Conservation (phyloP, 1,140 invertebrate species). For the Drosophila hydei region DNA sequence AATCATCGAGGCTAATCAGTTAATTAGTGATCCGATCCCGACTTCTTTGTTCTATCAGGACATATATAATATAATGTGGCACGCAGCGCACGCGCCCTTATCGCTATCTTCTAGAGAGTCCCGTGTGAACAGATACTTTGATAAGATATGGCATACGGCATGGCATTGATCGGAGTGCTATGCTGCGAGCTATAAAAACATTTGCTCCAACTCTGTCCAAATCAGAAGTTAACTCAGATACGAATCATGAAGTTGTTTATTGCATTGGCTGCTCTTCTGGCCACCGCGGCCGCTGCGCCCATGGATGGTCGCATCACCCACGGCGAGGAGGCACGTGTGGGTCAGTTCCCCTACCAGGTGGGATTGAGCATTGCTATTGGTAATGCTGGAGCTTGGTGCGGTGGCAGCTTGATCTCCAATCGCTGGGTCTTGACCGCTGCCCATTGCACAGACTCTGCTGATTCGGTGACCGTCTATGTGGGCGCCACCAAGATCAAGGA, state of each 20-base stretch:
- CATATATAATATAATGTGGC: neutral
- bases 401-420: conserved; percentile 71
- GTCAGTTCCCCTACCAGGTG: conserved; percentile 75
- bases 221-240: conserved; percentile 10
- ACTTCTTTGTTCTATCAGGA: neutral
- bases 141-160: conserved; percentile 19
- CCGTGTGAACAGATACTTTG: conserved; percentile 20
- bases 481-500: conserved; percentile 36
- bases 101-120: conserved; percentile 6
- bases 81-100: conserved; percentile 23
- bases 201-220: neutral
- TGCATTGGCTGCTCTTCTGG: conserved; percentile 38
- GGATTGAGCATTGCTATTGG: conserved; percentile 56
- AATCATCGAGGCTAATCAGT: conserved; percentile 8
- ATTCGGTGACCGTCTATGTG: conserved; percentile 45
- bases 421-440: conserved; percentile 71
- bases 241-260: conserved; percentile 48
- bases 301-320: conserved; percentile 65
- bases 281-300: conserved; percentile 29
- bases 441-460: conserved; percentile 58
- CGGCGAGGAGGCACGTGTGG: conserved; percentile 50
- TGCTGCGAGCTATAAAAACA: conserved; percentile 15
- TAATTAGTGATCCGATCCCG: conserved; percentile 2
- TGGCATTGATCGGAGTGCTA: neutral
- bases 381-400: conserved; percentile 60